Evolutionary conservation across 2,888 invertebrate species (phyloP).

Genomic region (Agrypnus murinus): DNA sequence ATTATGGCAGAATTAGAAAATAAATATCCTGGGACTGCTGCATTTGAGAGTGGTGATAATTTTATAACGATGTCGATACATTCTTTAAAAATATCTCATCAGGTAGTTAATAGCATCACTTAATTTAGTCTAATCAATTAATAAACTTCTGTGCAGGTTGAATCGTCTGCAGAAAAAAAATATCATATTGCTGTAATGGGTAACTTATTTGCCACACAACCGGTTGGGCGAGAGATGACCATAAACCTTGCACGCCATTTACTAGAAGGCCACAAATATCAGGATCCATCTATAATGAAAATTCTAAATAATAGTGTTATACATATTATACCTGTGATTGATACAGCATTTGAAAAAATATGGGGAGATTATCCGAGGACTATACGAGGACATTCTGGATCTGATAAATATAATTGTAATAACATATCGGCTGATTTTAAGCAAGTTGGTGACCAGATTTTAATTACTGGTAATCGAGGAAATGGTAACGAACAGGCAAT

Average conservation of each 20-base stretch:
- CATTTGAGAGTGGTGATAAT: constrained; percentile 81
- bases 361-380: constrained; percentile 70
- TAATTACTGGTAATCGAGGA: constrained; percentile 70
- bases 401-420: constrained; percentile 64
- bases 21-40: constrained; percentile 79
- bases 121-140: too few species aligned
- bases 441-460: constrained; percentile 81
- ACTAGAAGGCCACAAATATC: constrained; percentile 80
- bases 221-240: constrained; percentile 88
- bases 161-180: constrained; percentile 86
- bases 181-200: constrained; percentile 90
- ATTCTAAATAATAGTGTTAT: constrained; percentile 83
- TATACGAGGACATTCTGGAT: constrained; percentile 58
- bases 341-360: constrained; percentile 74
- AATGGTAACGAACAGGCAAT: constrained; percentile 68
- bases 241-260: constrained; percentile 89
- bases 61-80: constrained; percentile 79
- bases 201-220: constrained; percentile 87
- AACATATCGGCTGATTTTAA: constrained; percentile 70
- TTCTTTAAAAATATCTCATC: constrained; percentile 82
- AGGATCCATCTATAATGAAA: constrained; percentile 78
- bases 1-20: constrained; percentile 82
- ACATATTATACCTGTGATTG: constrained; percentile 85
- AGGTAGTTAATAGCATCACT: constrained; percentile 73
- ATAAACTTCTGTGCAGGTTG: constrained; percentile 78